Conservation (phyloP, 2,113 vertebrate species). For the Oceanodroma tethys region DNA sequence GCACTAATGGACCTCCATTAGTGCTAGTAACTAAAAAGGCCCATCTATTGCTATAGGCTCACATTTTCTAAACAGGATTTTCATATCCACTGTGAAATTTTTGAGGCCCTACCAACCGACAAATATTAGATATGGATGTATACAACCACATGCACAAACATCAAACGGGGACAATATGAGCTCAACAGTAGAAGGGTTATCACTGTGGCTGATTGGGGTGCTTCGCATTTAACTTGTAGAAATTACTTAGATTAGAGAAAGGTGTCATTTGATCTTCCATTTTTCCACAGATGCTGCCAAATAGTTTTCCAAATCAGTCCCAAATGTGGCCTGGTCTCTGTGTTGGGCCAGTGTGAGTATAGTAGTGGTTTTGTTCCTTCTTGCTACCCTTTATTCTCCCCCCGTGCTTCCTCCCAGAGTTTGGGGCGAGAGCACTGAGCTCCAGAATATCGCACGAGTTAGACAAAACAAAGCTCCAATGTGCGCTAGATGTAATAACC, state of each 20-base stretch:
- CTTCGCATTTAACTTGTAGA: not conserved
- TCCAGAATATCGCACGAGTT: not conserved
- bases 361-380: constrained; percentile 45
- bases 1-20: not conserved
- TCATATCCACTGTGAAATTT: not conserved
- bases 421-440: not conserved
- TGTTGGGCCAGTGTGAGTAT: not conserved
- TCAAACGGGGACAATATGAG: not conserved
- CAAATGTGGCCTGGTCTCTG: constrained; percentile 39
- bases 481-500: not conserved
- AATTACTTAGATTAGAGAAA: constrained; percentile 30
- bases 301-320: constrained; percentile 63
- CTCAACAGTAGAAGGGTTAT: not conserved
- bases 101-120: not conserved
- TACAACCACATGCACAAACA: not conserved
- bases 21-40: not conserved
- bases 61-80: not conserved
- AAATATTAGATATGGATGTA: not conserved
- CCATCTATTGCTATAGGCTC: not conserved
- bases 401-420: not conserved
- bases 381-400: constrained; percentile 10
- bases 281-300: constrained; percentile 52
- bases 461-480: constrained; percentile 51
- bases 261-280: constrained; percentile 28
- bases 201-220: not conserved